phyloP scores from a whole-genome alignment of 2,797 vertebrate species.

The Phrynocephalus forsythii region DNA sequence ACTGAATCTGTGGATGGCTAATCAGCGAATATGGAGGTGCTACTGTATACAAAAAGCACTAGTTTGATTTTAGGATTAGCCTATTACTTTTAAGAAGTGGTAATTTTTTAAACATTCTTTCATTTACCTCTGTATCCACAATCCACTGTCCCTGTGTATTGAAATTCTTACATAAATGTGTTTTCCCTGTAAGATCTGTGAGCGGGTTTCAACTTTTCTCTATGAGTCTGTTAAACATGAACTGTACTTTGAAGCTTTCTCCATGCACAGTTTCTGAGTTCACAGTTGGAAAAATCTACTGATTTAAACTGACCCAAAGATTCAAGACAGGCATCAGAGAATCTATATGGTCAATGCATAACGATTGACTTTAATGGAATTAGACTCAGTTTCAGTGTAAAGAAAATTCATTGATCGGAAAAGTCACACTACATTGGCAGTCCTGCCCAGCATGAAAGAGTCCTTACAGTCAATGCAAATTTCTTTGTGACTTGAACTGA shows the following conservation, averaged over 20 bases:
- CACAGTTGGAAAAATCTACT: neutral
- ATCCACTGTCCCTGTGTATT: neutral
- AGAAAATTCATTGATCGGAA: constrained; percentile 8
- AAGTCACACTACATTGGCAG: constrained; percentile 1
- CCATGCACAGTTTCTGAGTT: neutral
- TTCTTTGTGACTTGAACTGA: neutral
- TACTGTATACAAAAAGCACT: neutral
- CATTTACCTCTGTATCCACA: neutral
- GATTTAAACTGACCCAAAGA: neutral
- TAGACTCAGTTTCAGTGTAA: constrained; percentile 1
- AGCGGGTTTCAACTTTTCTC: neutral
- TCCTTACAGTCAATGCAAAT: neutral
- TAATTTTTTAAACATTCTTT: neutral
- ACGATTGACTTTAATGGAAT: constrained; percentile 4
- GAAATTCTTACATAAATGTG: neutral
- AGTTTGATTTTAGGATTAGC: neutral
- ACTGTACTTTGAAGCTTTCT: neutral
- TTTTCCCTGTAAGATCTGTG: neutral
- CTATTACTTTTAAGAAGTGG: too few species aligned
- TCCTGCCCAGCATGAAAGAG: neutral
- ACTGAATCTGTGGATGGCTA: too few species aligned
- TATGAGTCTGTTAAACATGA: neutral
- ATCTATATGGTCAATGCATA: neutral
- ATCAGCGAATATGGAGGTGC: too few species aligned
- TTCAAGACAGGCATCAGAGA: constrained; percentile 3